Conservation (phyloP, 2,797 vertebrate genomes). For the Pangasius larnaudii region DNA sequence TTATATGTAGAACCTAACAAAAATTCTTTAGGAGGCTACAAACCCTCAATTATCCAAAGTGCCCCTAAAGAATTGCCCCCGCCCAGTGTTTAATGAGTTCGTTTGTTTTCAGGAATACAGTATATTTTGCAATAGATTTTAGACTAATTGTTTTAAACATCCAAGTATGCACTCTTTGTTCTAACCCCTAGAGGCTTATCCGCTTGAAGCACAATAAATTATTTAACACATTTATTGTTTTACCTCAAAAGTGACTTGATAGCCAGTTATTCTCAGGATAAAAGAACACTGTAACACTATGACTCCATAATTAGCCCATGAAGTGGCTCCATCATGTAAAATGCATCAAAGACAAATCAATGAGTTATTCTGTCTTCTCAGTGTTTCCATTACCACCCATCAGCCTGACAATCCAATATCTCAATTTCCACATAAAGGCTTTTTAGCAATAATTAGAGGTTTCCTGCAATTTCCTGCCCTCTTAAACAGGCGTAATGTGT, state of each 20-base stretch:
- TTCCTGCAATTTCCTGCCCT: conserved; percentile 63
- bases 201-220: not conserved
- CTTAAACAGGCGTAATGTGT: conserved; percentile 48
- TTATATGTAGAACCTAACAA: not conserved
- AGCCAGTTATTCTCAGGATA: not conserved
- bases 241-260: not conserved
- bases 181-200: not conserved
- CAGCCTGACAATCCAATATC: conserved; percentile 57
- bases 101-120: not conserved
- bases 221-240: not conserved
- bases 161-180: not conserved
- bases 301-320: conserved; percentile 5
- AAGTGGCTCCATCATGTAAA: conserved; percentile 32
- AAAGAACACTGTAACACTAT: not conserved
- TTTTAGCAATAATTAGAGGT: conserved; percentile 68
- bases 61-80: not conserved
- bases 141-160: not conserved
- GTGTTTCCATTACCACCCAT: conserved; percentile 54
- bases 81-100: not conserved
- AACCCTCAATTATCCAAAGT: not conserved
- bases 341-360: conserved; percentile 31
- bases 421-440: conserved; percentile 75
- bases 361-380: conserved; percentile 54
- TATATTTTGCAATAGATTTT: not conserved
- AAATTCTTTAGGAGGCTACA: not conserved